These are phyloP conservation scores for Temnothorax ravouxi DNA, from an alignment of 2,888 invertebrate species.

Conservation along the genomic window DNA sequence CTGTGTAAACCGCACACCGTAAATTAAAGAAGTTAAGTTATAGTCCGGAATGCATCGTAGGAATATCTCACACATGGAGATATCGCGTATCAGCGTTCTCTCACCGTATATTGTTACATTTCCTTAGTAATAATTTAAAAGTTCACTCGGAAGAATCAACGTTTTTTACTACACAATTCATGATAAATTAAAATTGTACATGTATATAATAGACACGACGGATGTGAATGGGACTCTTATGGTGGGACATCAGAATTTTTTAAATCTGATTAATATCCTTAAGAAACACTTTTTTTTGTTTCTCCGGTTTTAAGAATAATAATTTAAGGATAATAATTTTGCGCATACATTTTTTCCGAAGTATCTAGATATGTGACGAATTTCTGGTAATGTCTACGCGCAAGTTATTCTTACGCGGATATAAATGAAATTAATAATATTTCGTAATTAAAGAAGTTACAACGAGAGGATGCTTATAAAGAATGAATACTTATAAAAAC, in stretches of 20 bases:
- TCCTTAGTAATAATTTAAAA: constrained; percentile 28
- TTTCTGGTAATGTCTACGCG: background rate
- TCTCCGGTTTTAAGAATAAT: background rate
- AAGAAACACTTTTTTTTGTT: constrained; percentile 18
- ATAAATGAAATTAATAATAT: constrained; percentile 17
- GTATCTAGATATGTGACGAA: background rate
- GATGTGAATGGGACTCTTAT: background rate
- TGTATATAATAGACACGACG: background rate
- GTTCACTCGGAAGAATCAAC: background rate
- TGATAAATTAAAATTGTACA: constrained; percentile 15
- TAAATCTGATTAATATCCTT: constrained; percentile 49
- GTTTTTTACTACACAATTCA: constrained; percentile 12
- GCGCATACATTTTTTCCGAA: background rate
- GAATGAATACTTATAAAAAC: background rate
- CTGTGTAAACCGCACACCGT: background rate
- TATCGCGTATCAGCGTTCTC: background rate
- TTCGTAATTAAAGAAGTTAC: constrained; percentile 9
- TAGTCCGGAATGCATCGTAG: background rate
- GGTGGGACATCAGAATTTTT: constrained; percentile 12
- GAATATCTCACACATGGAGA: background rate
- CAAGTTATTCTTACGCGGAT: background rate
- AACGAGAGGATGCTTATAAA: background rate
- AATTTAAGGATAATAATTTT: constrained; percentile 1
- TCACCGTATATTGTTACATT: background rate
- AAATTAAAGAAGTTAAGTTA: constrained; percentile 38